phyloP scores from a whole-genome alignment of 1,140 invertebrate genomes.

The Brachionus manjavacas region DNA sequence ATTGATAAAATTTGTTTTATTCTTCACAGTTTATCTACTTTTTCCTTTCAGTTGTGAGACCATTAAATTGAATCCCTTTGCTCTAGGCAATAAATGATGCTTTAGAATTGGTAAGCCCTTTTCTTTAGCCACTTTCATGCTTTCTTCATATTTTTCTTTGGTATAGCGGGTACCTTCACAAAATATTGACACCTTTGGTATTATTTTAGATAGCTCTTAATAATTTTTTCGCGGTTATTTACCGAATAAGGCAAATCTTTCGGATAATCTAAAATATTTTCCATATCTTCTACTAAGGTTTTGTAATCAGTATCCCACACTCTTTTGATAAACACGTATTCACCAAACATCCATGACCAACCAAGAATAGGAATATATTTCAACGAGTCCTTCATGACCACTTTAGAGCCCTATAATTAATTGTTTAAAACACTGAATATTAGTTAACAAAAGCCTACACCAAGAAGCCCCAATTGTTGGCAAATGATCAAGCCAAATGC shows the following conservation, averaged over 20 bases:
- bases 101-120: conserved; percentile 77
- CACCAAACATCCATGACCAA: conserved; percentile 88
- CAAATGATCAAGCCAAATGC: conserved; percentile 54
- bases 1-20: background rate
- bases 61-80: conserved; percentile 70
- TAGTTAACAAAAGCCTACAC: background rate
- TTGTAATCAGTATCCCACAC: conserved; percentile 80
- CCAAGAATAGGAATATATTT: conserved; percentile 85
- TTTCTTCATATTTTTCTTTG: conserved; percentile 75
- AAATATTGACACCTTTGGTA: conserved; percentile 74
- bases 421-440: background rate
- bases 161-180: conserved; percentile 91
- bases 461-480: conserved; percentile 46
- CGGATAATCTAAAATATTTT: conserved; percentile 72
- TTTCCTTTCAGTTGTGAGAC: background rate
- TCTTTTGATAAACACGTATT: conserved; percentile 84
- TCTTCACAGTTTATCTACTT: background rate
- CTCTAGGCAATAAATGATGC: conserved; percentile 84
- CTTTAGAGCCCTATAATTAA: conserved; percentile 79
- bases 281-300: conserved; percentile 73
- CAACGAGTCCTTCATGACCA: conserved; percentile 85
- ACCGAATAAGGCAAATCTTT: conserved; percentile 52
- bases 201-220: background rate
- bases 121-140: conserved; percentile 77
- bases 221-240: conserved; percentile 42